phyloP scores from a whole-genome alignment of 2,113 vertebrate genomes.

The Equus quagga region DNA sequence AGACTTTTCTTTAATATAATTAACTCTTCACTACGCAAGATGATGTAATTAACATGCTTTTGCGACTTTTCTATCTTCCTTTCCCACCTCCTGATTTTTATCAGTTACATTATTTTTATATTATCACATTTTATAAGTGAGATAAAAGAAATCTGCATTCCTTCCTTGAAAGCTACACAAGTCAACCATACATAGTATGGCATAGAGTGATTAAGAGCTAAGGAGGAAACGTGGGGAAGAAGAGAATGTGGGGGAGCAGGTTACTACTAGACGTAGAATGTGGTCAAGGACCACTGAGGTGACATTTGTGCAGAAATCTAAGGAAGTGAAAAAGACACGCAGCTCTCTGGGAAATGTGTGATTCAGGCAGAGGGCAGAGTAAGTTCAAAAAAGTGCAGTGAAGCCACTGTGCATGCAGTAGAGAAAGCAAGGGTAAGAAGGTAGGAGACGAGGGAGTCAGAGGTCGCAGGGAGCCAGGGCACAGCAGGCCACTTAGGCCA shows the following conservation, averaged over 20 bases:
- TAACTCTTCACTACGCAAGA: not conserved
- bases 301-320: not conserved
- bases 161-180: not conserved
- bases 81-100: not conserved
- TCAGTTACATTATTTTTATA: not conserved
- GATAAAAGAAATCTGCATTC: not conserved
- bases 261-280: not conserved
- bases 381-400: not conserved
- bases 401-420: not conserved
- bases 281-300: not conserved
- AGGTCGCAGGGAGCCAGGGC: not conserved
- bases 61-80: not conserved
- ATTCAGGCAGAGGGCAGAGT: not conserved
- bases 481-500: not conserved
- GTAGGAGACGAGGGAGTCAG: not conserved
- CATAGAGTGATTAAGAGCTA: not conserved
- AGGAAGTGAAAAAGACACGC: not conserved
- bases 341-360: not conserved
- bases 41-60: not conserved
- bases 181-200: not conserved
- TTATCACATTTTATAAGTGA: not conserved
- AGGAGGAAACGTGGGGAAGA: not conserved
- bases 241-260: not conserved
- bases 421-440: not conserved
- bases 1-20: conserved; percentile 42